phyloP scores from a whole-genome alignment of 1,140 invertebrate genomes.

The Chlorops oryzae region DNA sequence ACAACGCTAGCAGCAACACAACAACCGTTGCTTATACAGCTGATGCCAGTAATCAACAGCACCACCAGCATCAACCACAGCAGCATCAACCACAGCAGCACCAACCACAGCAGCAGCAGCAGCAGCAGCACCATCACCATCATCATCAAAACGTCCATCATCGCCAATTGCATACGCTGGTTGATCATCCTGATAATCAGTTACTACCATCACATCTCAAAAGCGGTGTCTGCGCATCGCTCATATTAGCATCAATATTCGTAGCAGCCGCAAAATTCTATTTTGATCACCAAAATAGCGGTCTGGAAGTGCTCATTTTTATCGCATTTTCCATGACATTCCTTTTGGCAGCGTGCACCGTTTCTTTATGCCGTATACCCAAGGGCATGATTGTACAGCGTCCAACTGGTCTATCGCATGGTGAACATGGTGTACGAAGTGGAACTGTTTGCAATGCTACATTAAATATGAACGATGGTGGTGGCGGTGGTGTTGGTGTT shows the following conservation, averaged over 20 bases:
- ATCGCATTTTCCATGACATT: constrained; percentile 59
- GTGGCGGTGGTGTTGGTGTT: not conserved
- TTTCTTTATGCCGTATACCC: constrained; percentile 51
- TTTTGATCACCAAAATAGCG: constrained; percentile 58
- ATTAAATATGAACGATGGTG: constrained; percentile 5
- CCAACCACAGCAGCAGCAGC: constrained; percentile 1
- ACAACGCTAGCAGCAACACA: not conserved
- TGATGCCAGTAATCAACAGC: not conserved
- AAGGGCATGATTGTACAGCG: constrained; percentile 26
- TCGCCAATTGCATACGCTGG: constrained; percentile 29
- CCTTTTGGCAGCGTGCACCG: constrained; percentile 56
- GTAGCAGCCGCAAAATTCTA: constrained; percentile 63
- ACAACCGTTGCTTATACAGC: not conserved
- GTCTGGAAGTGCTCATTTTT: constrained; percentile 59
- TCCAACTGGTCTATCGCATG: too few relatives aligned
- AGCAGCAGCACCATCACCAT: constrained; percentile 3
- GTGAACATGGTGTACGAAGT: too few relatives aligned
- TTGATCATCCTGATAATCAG: constrained; percentile 36
- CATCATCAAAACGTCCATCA: constrained; percentile 9
- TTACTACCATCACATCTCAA: constrained; percentile 53
- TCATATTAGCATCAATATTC: constrained; percentile 59
- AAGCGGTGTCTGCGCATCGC: constrained; percentile 61
- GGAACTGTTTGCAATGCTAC: too few relatives aligned
- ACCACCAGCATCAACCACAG: not conserved
- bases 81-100: constrained; percentile 2